A percentile compares a stretch with the other conserved stretches of the same genome.
Evolutionary conservation across 64 coral and sea anemone species (phyloP).

Genomic region (Montipora capricornis): DNA sequence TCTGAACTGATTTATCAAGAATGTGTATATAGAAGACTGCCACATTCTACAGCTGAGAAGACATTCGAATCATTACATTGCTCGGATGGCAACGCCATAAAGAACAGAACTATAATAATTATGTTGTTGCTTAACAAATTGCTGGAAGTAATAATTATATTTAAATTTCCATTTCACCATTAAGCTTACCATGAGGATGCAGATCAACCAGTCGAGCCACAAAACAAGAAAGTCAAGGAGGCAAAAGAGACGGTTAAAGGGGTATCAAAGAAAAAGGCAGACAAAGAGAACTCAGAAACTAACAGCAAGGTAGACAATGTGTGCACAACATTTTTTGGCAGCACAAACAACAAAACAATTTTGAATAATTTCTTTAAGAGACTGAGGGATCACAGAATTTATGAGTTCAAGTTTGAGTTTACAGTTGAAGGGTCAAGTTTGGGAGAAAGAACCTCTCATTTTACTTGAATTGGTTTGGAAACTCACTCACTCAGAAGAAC

Average conservation of each 20-base stretch:
- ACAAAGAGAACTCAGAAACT: neutral
- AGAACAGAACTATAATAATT: neutral
- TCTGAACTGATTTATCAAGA: too few relatives aligned
- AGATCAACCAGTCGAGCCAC: neutral
- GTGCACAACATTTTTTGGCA: neutral
- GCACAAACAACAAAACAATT: too few relatives aligned
- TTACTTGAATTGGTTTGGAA: too few relatives aligned
- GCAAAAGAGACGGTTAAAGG: neutral
- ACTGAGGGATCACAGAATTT: too few relatives aligned
- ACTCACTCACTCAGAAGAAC: neutral
- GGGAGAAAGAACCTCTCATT: too few relatives aligned
- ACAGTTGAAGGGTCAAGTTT: too few relatives aligned
- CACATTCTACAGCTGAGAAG: too few relatives aligned
- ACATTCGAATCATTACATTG: too few relatives aligned
- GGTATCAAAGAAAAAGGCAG: neutral
- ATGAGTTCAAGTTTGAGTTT: too few relatives aligned
- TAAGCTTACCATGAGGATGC: slow-evolving; percentile 26
- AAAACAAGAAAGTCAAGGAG: neutral
- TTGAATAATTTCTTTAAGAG: too few relatives aligned
- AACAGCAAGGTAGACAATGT: slow-evolving; percentile 8
- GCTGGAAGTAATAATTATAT: neutral
- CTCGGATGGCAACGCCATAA: neutral
- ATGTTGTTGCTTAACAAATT: neutral
- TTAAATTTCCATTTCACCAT: neutral
- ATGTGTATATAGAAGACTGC: too few relatives aligned